Percentiles rank a stretch among this genome's conserved stretches.
Evolutionary conservation across 2,797 vertebrate species (phyloP).

Genomic region (Euphonia xanthogaster): DNA sequence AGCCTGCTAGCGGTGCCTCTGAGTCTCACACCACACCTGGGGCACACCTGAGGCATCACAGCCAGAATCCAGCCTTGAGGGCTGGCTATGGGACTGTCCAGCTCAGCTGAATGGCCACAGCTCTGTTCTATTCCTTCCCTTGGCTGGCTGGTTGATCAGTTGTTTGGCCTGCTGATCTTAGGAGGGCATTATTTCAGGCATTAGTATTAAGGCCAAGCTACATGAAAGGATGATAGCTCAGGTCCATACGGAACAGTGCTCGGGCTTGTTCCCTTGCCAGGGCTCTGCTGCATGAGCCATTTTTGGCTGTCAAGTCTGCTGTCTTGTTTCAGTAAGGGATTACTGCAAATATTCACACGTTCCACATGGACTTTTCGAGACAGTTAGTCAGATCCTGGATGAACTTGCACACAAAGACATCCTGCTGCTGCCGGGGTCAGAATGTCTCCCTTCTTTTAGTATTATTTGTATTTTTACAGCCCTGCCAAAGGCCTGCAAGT

Average conservation of each 20-base stretch:
- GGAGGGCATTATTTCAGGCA: background rate
- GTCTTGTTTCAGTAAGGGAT: constrained; percentile 14
- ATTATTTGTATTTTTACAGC: constrained; percentile 29
- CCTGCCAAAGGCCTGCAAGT: constrained; percentile 5
- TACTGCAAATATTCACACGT: constrained; percentile 9
- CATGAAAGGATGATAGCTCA: background rate
- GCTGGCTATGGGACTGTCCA: accelerated
- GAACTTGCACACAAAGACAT: background rate
- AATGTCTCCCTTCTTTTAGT: background rate
- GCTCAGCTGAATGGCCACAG: background rate
- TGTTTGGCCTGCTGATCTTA: background rate
- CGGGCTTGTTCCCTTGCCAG: background rate
- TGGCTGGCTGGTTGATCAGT: background rate
- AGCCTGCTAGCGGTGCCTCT: accelerated
- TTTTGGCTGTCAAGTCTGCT: constrained; percentile 2
- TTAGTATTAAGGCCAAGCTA: background rate
- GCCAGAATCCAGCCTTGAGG: background rate
- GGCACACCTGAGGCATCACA: background rate
- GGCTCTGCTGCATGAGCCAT: background rate
- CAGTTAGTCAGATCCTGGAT: constrained; percentile 26
- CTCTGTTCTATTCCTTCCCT: background rate
- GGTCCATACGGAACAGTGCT: constrained; percentile 15
- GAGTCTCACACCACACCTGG: background rate
- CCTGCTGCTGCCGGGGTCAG: background rate
- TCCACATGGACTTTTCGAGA: background rate